A percentile compares a stretch with the other conserved stretches of the same genome.
These are phyloP conservation scores for Delichon dasypus DNA, from an alignment of 2,797 vertebrate species.

Conservation along the genomic window DNA sequence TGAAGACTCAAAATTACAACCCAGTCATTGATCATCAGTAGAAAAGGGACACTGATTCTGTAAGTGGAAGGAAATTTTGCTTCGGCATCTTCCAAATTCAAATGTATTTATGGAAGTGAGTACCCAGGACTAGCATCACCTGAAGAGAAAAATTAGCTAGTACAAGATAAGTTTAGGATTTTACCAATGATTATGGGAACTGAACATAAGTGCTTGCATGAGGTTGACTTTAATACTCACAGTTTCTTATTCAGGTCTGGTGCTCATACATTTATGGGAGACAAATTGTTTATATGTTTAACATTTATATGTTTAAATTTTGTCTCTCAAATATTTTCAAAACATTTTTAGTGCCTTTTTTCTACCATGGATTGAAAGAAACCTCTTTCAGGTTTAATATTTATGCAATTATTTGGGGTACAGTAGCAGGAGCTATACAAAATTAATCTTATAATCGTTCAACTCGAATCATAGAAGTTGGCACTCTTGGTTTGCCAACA, in stretches of 20 bases:
- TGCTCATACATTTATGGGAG: background rate
- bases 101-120: background rate
- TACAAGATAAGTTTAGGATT: background rate
- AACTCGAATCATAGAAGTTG: background rate
- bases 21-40: background rate
- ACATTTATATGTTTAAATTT: background rate
- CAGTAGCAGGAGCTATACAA: background rate
- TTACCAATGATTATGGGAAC: background rate
- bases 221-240: background rate
- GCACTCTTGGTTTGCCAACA: background rate
- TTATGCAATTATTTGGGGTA: background rate
- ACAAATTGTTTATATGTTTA: background rate
- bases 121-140: background rate
- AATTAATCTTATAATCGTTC: background rate
- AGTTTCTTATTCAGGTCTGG: background rate
- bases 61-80: background rate
- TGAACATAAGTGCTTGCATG: rapidly evolving
- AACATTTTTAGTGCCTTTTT: background rate
- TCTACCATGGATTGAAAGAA: background rate
- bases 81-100: background rate
- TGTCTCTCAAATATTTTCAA: background rate
- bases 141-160: background rate
- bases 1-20: background rate
- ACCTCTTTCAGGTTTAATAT: background rate
- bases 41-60: background rate